Base-by-base conservation (phyloP, 2,888 invertebrate species). In the Aphidoletes aphidimyza region DNA sequence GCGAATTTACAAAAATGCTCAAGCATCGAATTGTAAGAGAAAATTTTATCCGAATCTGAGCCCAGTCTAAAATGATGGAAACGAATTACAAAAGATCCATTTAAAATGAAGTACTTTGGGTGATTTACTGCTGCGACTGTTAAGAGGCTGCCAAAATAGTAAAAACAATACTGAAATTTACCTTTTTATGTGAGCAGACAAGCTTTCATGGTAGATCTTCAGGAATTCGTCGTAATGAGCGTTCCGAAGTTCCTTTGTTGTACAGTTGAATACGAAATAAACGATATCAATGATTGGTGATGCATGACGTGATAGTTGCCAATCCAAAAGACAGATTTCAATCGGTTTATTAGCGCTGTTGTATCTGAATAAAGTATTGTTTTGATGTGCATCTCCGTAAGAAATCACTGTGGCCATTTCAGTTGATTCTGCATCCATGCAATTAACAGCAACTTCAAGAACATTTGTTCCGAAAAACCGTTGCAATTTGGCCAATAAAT, bases 341-440 rank as follows among this genome's bases (percentile, higher is more conserved):
- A 86, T 85, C 34, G 89, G 88, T 26, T 83, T 84, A 2, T 83
- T 81, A 30, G 84, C n/a, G 3, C 45, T 88, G 87, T 89, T 87
- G 85, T 87, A 87, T 86, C 87, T 87, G 84, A 88, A 89, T 14
- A 89, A 86, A 84, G 89, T 88, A 84, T 89, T 89, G 84, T 89
- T 89, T 85, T 88, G 89, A 88, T 88, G 89, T 85, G 88, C 88
- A 86, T 89, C 89, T 0, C 89, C 89, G 85, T 89, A 89, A 86
- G 89, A 89, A 42, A 89, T 87, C 11, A 89, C 88, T 0, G 89
- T 86, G 86, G 88, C 87, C 0, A 89, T 89, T 8, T 88, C 87
- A 30, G 86, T 37, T 30, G 86, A 0, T 9, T 49, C 36, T 49
- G 9, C 3, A 17, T 42, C 45, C 0, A 84, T 0, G n/a, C 47